Evolutionary conservation across 2,113 vertebrate genomes (phyloP).

Genomic region (Pelvicachromis taeniatus): DNA sequence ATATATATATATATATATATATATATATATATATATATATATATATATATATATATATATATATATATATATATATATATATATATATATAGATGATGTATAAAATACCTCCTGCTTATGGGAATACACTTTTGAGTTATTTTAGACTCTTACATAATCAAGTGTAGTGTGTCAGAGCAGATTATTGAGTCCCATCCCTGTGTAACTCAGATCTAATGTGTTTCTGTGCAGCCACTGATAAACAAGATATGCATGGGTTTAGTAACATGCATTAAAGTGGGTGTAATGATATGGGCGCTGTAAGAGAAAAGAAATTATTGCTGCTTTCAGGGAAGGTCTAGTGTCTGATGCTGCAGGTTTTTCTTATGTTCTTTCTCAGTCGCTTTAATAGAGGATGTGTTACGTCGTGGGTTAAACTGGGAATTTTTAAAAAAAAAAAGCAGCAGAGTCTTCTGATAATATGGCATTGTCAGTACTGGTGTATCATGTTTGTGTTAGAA

Average conservation of each 20-base stretch:
- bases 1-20: background rate
- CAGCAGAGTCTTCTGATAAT: background rate
- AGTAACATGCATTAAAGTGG: background rate
- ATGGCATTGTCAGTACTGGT: background rate
- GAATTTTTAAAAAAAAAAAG: background rate
- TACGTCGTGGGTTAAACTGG: background rate
- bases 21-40: too few relatives aligned
- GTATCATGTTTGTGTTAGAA: background rate
- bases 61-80: too few relatives aligned
- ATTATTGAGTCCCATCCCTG: conserved; percentile 5
- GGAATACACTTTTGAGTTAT: conserved; percentile 2
- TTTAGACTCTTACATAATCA: conserved; percentile 1
- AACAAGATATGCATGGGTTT: conserved; percentile 1
- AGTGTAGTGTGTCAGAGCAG: conserved; percentile 7
- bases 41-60: too few relatives aligned
- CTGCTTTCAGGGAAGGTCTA: background rate
- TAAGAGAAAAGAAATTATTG: background rate
- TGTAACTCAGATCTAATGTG: conserved; percentile 24
- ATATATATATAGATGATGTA: too few relatives aligned
- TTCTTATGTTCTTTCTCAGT: background rate
- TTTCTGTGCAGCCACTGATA: background rate
- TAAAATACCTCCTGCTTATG: background rate
- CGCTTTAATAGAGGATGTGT: background rate
- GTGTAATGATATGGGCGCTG: background rate
- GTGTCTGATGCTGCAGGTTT: background rate